Evolutionary conservation across 2,888 invertebrate species (phyloP), one percentile per base, ranked within the genome.

Genomic region (Chaetoderma sp.): DNA sequence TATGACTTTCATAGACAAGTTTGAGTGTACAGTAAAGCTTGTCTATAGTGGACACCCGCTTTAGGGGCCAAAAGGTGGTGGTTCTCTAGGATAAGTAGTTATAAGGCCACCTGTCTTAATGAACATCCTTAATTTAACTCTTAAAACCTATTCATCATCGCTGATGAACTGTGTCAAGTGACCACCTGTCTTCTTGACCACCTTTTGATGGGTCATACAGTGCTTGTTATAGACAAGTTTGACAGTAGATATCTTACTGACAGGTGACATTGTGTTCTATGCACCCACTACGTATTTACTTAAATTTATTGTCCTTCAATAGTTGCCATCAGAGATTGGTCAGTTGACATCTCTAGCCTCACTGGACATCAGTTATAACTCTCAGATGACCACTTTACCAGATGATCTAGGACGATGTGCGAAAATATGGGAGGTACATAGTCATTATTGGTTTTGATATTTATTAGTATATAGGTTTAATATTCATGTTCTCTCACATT

Each of bases 321-420:
- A 83, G 82, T 55, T 84, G 2, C 82, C 83, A 25, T 65, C 67
- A 50, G 82, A 81, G 45, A 81, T 84, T 45, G 83, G 83, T n/a
- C 68, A 75, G 50, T 68, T 83, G 52, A 65, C 72, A 4, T 77
- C 76, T 8, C 71, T 84, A 23, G 74, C 76, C 32, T 81, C 82
- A 8, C 63, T 84, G 25, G 80, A 83, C 60, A 64, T 84, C 57
- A 83, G 82, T 60, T 68, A 79, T 61, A 82, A 84, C 70, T 75
- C 74, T 45, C 55, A 68, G 8, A 64, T 84, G 30, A 75, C 77
- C 28, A 75, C 78, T 25, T 64, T 84, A 16, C 84, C 84, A 5
- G 84, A 84, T 75, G 82, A 83, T 65, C 74, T 84, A 21, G 84
- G 84, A 18, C 70, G 73, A 55, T 80, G 83, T 45, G 73, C 72